Percentiles rank a stretch among this genome's conserved stretches.
These are phyloP conservation scores for Drosophila prosaltans DNA, from an alignment of 1,140 invertebrate genomes.

Conservation along the genomic window DNA sequence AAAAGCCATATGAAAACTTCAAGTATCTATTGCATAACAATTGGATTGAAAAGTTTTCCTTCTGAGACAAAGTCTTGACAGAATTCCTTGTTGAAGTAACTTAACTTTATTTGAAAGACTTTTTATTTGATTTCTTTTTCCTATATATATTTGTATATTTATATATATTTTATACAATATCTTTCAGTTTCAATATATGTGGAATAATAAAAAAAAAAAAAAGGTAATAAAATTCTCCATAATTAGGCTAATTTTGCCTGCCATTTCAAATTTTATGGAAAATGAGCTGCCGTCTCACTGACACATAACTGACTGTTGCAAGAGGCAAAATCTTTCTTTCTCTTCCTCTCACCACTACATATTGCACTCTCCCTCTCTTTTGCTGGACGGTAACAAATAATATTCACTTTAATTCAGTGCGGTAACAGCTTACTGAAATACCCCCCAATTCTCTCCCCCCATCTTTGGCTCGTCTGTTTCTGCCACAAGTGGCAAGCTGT, in stretches of 20 bases:
- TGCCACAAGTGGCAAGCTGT: conserved; percentile 39
- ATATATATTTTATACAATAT: too few species aligned
- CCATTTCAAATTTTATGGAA: conserved; percentile 6
- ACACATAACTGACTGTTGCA: conserved; percentile 43
- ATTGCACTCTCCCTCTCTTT: conserved; percentile 24
- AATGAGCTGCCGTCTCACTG: conserved; percentile 21
- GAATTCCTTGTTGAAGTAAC: too few species aligned
- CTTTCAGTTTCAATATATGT: too few species aligned
- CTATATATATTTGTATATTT: too few species aligned
- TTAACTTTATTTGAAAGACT: too few species aligned
- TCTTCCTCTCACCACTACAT: conserved; percentile 14
- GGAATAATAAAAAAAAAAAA: too few species aligned
- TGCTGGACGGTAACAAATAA: conserved; percentile 64
- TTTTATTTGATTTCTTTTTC: too few species aligned
- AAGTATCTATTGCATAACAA: too few species aligned
- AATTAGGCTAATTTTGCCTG: background rate
- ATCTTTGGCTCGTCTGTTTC: conserved; percentile 4
- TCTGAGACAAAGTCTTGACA: too few species aligned
- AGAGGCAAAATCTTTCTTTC: conserved; percentile 39
- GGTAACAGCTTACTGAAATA: conserved; percentile 53
- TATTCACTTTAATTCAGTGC: conserved; percentile 63
- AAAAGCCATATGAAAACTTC: too few species aligned
- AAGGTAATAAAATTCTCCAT: background rate
- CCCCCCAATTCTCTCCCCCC: background rate
- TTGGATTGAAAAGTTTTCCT: too few species aligned